Evolutionary conservation across 1,140 invertebrate genomes (phyloP).

Genomic region (Drosophila parabipectinata): DNA sequence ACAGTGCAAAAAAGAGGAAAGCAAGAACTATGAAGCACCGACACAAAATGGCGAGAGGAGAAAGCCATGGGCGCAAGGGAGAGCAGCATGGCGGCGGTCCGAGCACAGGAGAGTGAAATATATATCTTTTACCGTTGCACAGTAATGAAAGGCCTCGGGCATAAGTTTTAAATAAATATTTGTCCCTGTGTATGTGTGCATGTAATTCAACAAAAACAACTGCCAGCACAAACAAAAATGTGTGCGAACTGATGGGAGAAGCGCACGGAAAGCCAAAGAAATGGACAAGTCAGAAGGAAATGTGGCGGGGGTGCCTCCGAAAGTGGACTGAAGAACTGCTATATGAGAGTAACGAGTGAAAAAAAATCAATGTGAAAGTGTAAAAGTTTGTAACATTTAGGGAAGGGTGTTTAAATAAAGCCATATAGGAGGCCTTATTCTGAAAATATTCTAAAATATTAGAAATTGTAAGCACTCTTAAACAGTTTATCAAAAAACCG

Average conservation of each 20-base stretch:
- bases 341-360: slow-evolving; percentile 58
- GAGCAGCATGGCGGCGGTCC: slow-evolving; percentile 20
- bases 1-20: slow-evolving; percentile 46
- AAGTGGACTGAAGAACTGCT: slow-evolving; percentile 56
- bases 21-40: slow-evolving; percentile 31
- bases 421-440: too few relatives aligned
- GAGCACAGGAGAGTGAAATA: slow-evolving; percentile 38
- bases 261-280: slow-evolving; percentile 56
- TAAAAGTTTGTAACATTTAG: slow-evolving; percentile 3
- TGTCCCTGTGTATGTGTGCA: slow-evolving; percentile 67
- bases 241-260: slow-evolving; percentile 43
- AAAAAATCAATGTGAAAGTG: slow-evolving; percentile 17
- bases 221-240: slow-evolving; percentile 51
- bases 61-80: slow-evolving; percentile 11
- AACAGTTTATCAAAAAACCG: too few relatives aligned
- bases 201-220: slow-evolving; percentile 79
- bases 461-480: too few relatives aligned
- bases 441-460: too few relatives aligned
- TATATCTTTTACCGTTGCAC: slow-evolving; percentile 61
- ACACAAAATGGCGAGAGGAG: slow-evolving; percentile 22
- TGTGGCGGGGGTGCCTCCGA: not conserved
- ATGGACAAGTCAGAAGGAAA: slow-evolving; percentile 33
- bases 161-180: slow-evolving; percentile 83
- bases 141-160: slow-evolving; percentile 81
- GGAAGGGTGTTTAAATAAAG: too few relatives aligned